phyloP scores from a whole-genome alignment of 2,797 vertebrate species.

The Poeciliopsis gracilis region DNA sequence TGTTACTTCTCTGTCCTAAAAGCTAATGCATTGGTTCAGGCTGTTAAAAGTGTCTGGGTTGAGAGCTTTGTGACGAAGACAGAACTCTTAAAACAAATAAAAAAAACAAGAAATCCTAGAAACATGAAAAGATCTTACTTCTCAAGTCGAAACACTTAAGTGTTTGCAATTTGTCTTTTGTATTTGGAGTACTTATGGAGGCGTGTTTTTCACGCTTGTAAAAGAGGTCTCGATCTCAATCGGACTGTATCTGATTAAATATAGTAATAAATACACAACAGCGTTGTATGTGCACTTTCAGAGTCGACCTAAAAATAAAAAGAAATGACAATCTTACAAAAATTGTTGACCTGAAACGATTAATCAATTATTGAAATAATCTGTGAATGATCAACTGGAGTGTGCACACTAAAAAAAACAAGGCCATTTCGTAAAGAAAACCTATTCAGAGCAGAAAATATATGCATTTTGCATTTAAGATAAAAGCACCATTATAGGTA shows the following conservation, averaged over 20 bases:
- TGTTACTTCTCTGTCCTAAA: conserved; percentile 4
- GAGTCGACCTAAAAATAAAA: not conserved
- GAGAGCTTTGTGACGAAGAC: conserved; percentile 10
- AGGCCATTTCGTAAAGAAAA: too few relatives aligned
- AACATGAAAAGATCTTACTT: conserved; percentile 9
- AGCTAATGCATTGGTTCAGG: conserved; percentile 7
- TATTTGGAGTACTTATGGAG: not conserved
- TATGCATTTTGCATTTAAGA: too few relatives aligned
- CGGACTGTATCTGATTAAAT: not conserved
- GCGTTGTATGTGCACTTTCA: conserved; percentile 16
- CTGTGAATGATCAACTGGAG: too few relatives aligned
- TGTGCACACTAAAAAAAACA: too few relatives aligned
- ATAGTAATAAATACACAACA: conserved; percentile 10
- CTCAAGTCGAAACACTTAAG: conserved; percentile 30
- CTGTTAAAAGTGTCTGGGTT: conserved; percentile 38
- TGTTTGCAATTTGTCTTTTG: not conserved
- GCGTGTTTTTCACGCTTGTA: not conserved
- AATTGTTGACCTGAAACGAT: not conserved
- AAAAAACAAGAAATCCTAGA: conserved; percentile 12
- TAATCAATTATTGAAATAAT: too few relatives aligned
- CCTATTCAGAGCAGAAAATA: too few relatives aligned
- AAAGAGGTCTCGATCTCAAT: not conserved
- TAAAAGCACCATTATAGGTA: too few relatives aligned
- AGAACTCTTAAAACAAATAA: not conserved
- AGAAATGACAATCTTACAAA: conserved; percentile 35